Evolutionary conservation across 2,888 invertebrate genomes (phyloP), one percentile per base, ranked within the genome.

Genomic region (Tenodera sinensis): DNA sequence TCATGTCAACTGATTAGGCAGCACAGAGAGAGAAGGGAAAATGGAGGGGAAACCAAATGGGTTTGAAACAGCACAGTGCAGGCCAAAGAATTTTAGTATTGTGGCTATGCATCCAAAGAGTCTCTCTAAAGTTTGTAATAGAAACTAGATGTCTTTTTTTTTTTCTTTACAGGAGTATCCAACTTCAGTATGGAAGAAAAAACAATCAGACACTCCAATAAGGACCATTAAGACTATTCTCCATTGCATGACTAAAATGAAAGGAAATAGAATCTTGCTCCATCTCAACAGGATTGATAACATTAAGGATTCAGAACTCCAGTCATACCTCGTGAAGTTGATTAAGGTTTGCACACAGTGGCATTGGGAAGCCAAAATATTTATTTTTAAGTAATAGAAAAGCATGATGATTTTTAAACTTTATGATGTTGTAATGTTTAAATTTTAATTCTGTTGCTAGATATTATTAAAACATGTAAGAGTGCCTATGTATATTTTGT

Each of bases 141-240:
- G 12, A 12, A 42, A 42, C 42, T 42, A 42, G 12, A 42, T 34
- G 8, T 30, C 3, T 8, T 3, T 0, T 1, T 12, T 83, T 12
- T 15, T 85, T 84, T 88, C 87, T 25, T 8, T 88, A 28, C 54
- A 89, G 88, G 85, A 88, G 47, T 89, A 89, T 88, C 99, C 99
- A 2, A 96, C 97, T 90, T 94, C 95, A 88, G 97, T 97, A 94
- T 99, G 99, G 98, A 97, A 97, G 93, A 96, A 96, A 91, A 96
- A 97, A 91, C 95, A 96, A 0, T 95, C 95, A 15, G 90, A 90
- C 84, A 89, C 88, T 30, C 90, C 90, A 34, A 91, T 94, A 89
- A 92, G 95, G 92, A 99, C 99, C 25, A 96, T 99, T 87, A 99
- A 99, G 94, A 99, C 99, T 0, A 95, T 99, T 91, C 95, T 99